phyloP scores from a whole-genome alignment of 1,140 invertebrate species.

The Habropoda laboriosa region DNA sequence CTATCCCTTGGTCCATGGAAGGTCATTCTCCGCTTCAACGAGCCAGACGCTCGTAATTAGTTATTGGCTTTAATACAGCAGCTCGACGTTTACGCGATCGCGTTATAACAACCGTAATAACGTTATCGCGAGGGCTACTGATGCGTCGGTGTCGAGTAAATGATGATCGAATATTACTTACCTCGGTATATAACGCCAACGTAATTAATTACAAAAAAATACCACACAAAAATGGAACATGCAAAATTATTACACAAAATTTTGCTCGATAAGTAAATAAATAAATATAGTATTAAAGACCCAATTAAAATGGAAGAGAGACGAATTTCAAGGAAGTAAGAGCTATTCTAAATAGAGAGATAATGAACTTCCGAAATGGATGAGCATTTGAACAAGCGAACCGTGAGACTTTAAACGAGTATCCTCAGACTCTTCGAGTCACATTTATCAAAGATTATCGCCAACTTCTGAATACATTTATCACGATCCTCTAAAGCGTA shows the following conservation, averaged over 20 bases:
- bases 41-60: slow-evolving; percentile 39
- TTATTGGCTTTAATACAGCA: slow-evolving; percentile 49
- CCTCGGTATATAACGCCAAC: too few species aligned
- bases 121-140: slow-evolving; percentile 15
- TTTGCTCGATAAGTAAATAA: too few species aligned
- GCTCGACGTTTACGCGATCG: slow-evolving; percentile 24
- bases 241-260: too few species aligned
- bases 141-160: slow-evolving; percentile 8
- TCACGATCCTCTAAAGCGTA: not conserved
- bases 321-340: too few species aligned
- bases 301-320: not conserved
- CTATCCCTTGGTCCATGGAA: not conserved
- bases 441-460: slow-evolving; percentile 10
- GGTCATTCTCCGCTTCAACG: not conserved
- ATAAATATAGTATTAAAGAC: too few species aligned
- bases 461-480: not conserved
- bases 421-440: not conserved
- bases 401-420: not conserved
- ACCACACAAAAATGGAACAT: too few species aligned
- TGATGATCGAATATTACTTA: slow-evolving; percentile 30
- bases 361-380: not conserved
- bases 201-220: too few species aligned
- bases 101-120: slow-evolving; percentile 28
- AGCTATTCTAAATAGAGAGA: not conserved
- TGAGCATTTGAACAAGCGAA: not conserved